Percentiles rank a stretch among this genome's conserved stretches.
phyloP scores from a whole-genome alignment of 2,113 vertebrate genomes.

The Grammomys surdaster region DNA sequence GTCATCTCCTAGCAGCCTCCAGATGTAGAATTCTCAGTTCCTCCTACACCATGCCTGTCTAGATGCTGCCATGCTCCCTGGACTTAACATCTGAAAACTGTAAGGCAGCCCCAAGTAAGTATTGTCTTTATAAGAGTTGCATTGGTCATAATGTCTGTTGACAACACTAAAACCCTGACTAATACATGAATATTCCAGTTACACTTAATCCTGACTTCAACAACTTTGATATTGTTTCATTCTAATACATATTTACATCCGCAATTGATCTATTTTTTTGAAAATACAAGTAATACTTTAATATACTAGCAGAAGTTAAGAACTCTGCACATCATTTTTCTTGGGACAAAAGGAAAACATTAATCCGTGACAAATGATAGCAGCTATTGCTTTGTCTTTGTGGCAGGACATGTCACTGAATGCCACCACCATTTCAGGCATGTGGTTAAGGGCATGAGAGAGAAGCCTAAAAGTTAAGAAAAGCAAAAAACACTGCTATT shows the following conservation, averaged over 20 bases:
- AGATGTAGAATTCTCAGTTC: too few species aligned
- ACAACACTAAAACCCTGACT: too few species aligned
- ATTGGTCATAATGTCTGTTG: too few species aligned
- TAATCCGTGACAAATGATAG: not conserved
- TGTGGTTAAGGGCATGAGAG: not conserved
- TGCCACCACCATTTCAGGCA: not conserved
- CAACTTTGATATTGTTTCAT: not conserved
- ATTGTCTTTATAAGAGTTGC: too few species aligned
- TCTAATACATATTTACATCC: not conserved
- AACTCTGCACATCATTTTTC: not conserved
- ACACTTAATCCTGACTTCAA: not conserved
- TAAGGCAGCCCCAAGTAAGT: too few species aligned
- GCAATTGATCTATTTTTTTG: not conserved
- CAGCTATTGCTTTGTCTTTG: not conserved
- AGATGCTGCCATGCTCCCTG: too few species aligned
- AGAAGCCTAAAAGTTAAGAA: conserved; percentile 40
- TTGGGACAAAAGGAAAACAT: not conserved
- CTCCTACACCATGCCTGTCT: too few species aligned
- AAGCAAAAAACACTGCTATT: conserved; percentile 22
- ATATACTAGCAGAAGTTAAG: not conserved
- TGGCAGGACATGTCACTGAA: not conserved
- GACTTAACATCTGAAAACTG: too few species aligned
- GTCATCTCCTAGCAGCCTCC: too few species aligned
- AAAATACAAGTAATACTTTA: not conserved
- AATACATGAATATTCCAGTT: not conserved